Conservation (phyloP, 2,113 vertebrate genomes). For the Turdus rufiventris region DNA sequence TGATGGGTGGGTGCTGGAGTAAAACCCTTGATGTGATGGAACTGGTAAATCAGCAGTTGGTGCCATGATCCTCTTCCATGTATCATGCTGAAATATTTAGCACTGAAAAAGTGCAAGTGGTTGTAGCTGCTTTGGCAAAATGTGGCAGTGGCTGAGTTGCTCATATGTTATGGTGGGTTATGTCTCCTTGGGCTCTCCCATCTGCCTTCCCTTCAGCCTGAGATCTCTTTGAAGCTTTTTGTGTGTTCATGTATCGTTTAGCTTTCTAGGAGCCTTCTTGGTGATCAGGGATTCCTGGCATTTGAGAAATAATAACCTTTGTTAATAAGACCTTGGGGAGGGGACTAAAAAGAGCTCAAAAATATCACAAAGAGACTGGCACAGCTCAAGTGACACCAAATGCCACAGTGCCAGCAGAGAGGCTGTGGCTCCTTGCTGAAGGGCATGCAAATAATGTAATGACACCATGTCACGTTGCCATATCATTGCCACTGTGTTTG, state of each 20-base stretch:
- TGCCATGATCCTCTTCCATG: neutral
- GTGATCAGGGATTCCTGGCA: neutral
- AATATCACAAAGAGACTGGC: neutral
- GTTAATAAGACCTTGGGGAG: neutral
- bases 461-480: rapidly evolving
- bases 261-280: neutral
- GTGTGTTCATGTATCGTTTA: neutral
- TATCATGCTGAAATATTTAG: neutral
- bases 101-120: neutral
- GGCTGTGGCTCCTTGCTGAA: neutral
- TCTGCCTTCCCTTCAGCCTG: neutral
- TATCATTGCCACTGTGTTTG: neutral
- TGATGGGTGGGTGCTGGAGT: neutral
- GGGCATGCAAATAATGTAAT: neutral
- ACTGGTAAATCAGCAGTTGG: neutral
- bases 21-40: neutral
- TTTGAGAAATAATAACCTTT: neutral
- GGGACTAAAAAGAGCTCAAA: neutral
- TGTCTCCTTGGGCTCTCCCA: neutral
- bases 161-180: rapidly evolving
- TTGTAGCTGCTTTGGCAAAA: neutral
- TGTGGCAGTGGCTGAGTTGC: neutral
- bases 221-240: neutral
- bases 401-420: neutral
- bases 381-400: neutral